phyloP scores from a whole-genome alignment of 2,113 vertebrate genomes.

The Chloropsis cyanopogon region DNA sequence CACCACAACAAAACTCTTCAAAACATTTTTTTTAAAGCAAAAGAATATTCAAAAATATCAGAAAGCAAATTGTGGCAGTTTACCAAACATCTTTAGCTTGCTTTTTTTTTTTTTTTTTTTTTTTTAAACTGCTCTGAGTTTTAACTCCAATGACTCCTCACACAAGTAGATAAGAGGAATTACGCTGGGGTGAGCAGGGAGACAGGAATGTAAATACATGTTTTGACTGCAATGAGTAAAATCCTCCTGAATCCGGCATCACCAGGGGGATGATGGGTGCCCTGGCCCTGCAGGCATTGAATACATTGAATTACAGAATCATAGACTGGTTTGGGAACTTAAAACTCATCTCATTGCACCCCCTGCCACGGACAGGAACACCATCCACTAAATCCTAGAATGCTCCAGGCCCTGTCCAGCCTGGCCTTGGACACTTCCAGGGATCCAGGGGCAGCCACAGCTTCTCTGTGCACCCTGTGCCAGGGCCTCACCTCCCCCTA shows the following conservation, averaged over 20 bases:
- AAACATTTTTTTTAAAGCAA: not conserved
- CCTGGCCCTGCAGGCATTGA: not conserved
- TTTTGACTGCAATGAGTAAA: not conserved
- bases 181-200: not conserved
- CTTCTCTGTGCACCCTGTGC: not conserved
- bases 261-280: fast-evolving
- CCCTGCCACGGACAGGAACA: not conserved
- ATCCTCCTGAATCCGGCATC: not conserved
- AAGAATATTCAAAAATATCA: not conserved
- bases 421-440: not conserved
- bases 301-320: not conserved
- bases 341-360: not conserved
- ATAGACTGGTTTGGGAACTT: not conserved
- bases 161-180: not conserved
- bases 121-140: not conserved
- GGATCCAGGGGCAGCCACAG: not conserved
- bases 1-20: not conserved
- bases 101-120: not conserved
- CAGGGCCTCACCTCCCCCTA: not conserved
- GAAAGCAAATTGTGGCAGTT: not conserved
- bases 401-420: not conserved
- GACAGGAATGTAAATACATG: not conserved
- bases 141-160: not conserved
- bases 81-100: not conserved
- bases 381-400: fast-evolving